A percentile compares a stretch with the other conserved stretches of the same genome.
Conservation (phyloP, 2,797 vertebrate genomes). For the Taenioides sp. region DNA sequence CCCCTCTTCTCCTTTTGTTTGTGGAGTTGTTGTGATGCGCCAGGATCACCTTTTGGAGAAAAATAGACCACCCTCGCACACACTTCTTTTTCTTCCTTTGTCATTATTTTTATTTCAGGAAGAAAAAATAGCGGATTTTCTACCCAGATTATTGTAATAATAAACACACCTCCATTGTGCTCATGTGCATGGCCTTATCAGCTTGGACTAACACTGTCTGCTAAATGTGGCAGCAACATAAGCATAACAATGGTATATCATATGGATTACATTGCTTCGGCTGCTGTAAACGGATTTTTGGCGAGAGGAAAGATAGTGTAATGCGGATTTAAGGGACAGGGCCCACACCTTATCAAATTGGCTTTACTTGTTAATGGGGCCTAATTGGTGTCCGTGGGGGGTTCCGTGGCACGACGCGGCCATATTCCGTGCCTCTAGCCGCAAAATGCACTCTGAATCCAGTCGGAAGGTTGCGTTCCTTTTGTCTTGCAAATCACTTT, state of each 20-base stretch:
- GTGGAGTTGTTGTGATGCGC: conserved; percentile 39
- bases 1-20: conserved; percentile 53
- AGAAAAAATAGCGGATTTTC: conserved; percentile 51
- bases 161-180: conserved; percentile 61
- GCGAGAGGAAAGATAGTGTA: conserved; percentile 74
- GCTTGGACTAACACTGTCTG: conserved; percentile 67
- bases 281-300: conserved; percentile 73
- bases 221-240: conserved; percentile 65
- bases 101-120: conserved; percentile 25
- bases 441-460: conserved; percentile 74
- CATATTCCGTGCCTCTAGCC: conserved; percentile 58
- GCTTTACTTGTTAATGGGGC: conserved; percentile 85
- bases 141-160: conserved; percentile 60
- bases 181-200: conserved; percentile 58
- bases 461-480: conserved; percentile 78
- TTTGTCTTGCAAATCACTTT: conserved; percentile 87
- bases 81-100: conserved; percentile 29
- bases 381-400: conserved; percentile 83
- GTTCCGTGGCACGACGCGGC: conserved; percentile 60
- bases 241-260: conserved; percentile 77
- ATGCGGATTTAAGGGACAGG: conserved; percentile 79
- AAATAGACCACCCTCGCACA: conserved; percentile 32
- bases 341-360: conserved; percentile 84
- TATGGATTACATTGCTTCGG: conserved; percentile 80
- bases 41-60: conserved; percentile 41